These are phyloP conservation scores for Corbicula japonica DNA, from an alignment of 2,888 invertebrate species.

Conservation along the genomic window DNA sequence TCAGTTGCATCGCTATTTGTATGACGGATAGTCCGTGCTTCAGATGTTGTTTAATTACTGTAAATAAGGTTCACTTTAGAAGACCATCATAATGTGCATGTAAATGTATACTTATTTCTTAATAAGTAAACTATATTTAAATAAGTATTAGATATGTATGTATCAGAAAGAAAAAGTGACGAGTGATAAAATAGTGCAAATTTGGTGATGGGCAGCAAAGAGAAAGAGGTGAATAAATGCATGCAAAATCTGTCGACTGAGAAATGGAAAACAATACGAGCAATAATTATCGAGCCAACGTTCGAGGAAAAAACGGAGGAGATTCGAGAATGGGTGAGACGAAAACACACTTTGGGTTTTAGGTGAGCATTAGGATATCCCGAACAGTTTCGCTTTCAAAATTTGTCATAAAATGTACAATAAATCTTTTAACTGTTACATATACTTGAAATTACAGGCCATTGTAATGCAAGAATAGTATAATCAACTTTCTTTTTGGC, in stretches of 20 bases:
- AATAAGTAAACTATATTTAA: not conserved
- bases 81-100: not conserved
- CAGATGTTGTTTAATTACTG: no score
- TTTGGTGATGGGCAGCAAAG: no score
- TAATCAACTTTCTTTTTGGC: not conserved
- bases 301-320: constrained; percentile 35
- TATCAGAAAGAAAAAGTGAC: not conserved
- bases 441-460: not conserved
- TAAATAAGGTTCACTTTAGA: not conserved
- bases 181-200: not conserved
- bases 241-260: no score
- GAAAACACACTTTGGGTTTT: constrained; percentile 22
- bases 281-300: constrained; percentile 18
- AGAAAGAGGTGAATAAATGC: no score
- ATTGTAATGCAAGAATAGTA: not conserved
- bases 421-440: not conserved
- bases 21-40: no score
- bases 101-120: not conserved
- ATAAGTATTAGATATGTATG: not conserved
- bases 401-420: not conserved
- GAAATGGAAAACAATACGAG: constrained; percentile 23
- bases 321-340: constrained; percentile 25
- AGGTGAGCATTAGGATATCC: constrained; percentile 10
- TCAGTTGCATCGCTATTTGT: no score
- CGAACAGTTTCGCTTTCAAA: not conserved